Percentiles rank a stretch among this genome's conserved stretches.
These are phyloP conservation scores for Podocnemis expansa DNA, from an alignment of 2,113 vertebrate genomes.

Conservation along the genomic window DNA sequence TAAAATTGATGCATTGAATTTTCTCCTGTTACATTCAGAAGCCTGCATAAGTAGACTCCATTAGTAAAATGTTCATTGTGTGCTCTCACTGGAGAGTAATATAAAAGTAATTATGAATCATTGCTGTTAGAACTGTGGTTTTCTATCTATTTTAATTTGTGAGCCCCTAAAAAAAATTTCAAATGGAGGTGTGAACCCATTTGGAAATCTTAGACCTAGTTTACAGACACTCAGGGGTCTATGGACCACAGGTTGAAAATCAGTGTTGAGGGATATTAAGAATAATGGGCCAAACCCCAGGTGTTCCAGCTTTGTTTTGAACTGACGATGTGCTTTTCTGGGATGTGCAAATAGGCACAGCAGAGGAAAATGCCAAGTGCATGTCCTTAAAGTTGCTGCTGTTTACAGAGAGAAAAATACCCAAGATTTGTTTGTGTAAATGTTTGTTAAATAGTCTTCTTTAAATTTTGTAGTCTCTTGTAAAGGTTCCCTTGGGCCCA, in stretches of 20 bases:
- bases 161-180: background rate
- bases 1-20: background rate
- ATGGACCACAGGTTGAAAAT: background rate
- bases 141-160: background rate
- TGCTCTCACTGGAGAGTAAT: background rate
- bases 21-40: slow-evolving; percentile 27
- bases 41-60: background rate
- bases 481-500: background rate
- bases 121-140: background rate
- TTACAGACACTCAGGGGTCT: background rate
- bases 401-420: background rate
- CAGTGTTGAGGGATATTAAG: background rate
- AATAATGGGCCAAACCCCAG: background rate
- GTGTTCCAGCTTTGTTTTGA: background rate
- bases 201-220: background rate
- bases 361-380: background rate
- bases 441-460: background rate
- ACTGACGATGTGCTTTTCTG: background rate
- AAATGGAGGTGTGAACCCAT: background rate
- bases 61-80: slow-evolving; percentile 42
- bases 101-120: background rate
- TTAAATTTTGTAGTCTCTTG: background rate
- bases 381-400: background rate
- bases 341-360: background rate
- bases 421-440: background rate